These are phyloP conservation scores for Characodon lateralis DNA, from an alignment of 2,797 vertebrate species.

Conservation along the genomic window DNA sequence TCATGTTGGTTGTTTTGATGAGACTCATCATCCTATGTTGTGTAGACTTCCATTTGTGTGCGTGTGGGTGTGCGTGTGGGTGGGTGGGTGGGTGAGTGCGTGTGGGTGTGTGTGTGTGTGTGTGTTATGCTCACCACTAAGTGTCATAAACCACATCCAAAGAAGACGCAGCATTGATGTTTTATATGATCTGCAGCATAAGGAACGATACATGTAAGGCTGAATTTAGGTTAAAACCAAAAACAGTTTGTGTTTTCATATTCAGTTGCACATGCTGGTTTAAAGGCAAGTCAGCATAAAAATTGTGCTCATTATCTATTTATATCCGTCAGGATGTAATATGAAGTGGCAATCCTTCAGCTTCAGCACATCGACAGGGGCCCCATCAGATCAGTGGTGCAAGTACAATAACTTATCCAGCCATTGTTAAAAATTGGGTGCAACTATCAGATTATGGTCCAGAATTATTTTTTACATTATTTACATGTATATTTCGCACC, in stretches of 20 bases:
- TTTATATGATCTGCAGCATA: not conserved
- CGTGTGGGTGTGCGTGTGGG: not conserved
- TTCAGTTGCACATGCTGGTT: not conserved
- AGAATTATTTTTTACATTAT: too few relatives aligned
- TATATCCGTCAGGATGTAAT: not conserved
- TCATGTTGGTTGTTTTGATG: slow-evolving; percentile 2
- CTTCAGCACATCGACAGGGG: not conserved
- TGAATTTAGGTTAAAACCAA: not conserved
- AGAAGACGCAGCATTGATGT: not conserved
- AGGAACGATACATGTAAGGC: not conserved
- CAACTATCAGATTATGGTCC: too few relatives aligned
- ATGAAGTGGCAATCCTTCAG: slow-evolving; percentile 3
- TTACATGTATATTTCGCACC: too few relatives aligned
- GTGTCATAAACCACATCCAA: not conserved
- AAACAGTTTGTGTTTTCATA: not conserved
- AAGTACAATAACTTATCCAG: not conserved
- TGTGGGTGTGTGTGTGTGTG: not conserved
- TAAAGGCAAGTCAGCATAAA: not conserved
- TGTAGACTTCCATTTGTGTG: not conserved
- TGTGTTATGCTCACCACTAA: too few relatives aligned
- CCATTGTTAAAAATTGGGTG: too few relatives aligned
- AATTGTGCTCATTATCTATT: slow-evolving; percentile 4
- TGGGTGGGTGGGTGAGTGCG: not conserved
- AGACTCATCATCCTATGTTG: not conserved
- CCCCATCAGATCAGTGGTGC: not conserved